Conservation (phyloP, 1,140 invertebrate genomes). For the Episyrphus balteatus region DNA sequence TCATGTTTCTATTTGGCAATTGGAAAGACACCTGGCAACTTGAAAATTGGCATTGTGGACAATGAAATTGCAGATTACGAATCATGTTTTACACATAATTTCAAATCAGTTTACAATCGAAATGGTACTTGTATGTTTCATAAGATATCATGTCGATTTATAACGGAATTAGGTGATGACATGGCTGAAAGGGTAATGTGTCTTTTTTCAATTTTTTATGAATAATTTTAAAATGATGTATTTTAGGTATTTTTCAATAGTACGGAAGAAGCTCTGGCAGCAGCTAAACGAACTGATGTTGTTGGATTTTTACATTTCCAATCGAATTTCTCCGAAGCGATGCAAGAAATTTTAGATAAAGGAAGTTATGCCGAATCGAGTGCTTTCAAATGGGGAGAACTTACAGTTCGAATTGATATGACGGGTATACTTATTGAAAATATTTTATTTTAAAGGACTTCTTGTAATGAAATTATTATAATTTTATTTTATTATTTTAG, state of each 20-base stretch:
- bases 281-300: constrained; percentile 48
- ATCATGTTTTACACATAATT: constrained; percentile 23
- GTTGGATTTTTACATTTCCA: constrained; percentile 62
- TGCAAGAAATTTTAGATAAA: constrained; percentile 45
- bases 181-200: constrained; percentile 20
- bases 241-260: constrained; percentile 6
- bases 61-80: constrained; percentile 45
- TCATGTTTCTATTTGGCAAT: constrained; percentile 68
- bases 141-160: constrained; percentile 47
- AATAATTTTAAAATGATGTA: not conserved
- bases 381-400: constrained; percentile 45
- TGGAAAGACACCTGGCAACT: constrained; percentile 60
- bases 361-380: constrained; percentile 38
- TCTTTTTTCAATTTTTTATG: not conserved
- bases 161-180: constrained; percentile 39
- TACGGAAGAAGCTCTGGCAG: constrained; percentile 41
- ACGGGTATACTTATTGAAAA: constrained; percentile 16
- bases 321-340: constrained; percentile 60
- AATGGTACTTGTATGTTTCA: constrained; percentile 39
- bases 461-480: constrained; percentile 21
- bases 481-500: constrained; percentile 9
- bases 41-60: constrained; percentile 66
- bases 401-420: constrained; percentile 43
- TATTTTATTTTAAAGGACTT: not conserved
- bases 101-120: constrained; percentile 21